phyloP scores from a whole-genome alignment of 2,113 vertebrate species.

The western clawed frog (Xenopus tropicalis) region DNA sequence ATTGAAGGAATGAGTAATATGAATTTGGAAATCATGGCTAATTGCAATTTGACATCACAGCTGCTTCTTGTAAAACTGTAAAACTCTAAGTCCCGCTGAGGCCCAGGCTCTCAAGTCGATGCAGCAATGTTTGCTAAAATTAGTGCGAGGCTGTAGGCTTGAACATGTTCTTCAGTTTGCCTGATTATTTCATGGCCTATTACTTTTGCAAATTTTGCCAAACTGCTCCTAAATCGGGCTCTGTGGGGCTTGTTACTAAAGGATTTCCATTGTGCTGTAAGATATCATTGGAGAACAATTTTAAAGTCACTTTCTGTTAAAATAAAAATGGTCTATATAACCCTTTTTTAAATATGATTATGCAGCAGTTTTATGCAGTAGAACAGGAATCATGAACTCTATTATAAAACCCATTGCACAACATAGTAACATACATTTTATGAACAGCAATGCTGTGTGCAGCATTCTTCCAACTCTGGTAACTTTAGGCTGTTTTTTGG shows the following conservation, averaged over 20 bases:
- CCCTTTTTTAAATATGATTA: no score
- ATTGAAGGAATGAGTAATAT: constrained; percentile 50
- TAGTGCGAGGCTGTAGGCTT: neutral
- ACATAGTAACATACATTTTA: no score
- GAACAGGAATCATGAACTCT: no score
- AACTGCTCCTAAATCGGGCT: neutral
- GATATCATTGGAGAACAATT: no score
- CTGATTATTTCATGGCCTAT: constrained; percentile 14
- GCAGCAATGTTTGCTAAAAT: neutral
- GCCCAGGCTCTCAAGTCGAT: constrained; percentile 6
- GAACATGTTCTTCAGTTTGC: neutral
- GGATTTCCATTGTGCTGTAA: no score
- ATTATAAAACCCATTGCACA: no score
- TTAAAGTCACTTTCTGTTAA: no score
- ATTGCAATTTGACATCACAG: constrained; percentile 53
- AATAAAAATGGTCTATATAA: no score
- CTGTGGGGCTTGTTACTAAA: neutral
- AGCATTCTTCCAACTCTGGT: no score
- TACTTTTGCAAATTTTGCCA: constrained; percentile 17
- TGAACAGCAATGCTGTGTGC: no score
- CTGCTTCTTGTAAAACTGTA: constrained; percentile 31
- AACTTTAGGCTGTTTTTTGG: no score
- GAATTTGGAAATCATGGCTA: constrained; percentile 50
- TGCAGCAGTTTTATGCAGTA: no score
- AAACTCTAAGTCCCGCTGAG: constrained; percentile 15